phyloP scores from a whole-genome alignment of 1,140 invertebrate genomes.

The Bombus sibiricus region DNA sequence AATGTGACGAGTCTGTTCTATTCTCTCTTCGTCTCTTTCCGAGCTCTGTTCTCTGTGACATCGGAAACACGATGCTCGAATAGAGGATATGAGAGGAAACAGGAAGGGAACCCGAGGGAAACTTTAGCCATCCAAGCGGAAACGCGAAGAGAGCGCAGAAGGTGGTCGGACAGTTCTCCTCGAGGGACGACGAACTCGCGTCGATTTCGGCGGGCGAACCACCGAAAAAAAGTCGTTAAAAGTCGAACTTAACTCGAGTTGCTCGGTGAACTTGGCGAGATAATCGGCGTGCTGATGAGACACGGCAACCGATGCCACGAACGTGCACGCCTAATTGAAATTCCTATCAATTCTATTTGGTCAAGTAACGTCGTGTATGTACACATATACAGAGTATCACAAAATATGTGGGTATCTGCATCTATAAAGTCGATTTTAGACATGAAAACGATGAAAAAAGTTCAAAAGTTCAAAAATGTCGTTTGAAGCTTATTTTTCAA shows the following conservation, averaged over 20 bases:
- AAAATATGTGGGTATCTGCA: too few species aligned
- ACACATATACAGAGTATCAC: too few species aligned
- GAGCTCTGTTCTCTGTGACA: neutral
- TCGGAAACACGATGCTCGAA: slow-evolving; percentile 34
- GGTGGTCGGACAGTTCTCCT: neutral
- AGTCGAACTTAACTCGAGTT: slow-evolving; percentile 62
- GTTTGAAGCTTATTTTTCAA: too few species aligned
- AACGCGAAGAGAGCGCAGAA: slow-evolving; percentile 24
- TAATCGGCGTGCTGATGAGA: too few species aligned
- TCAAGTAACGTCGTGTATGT: too few species aligned
- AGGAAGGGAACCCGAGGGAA: slow-evolving; percentile 69
- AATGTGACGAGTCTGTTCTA: neutral
- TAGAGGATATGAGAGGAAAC: slow-evolving; percentile 49
- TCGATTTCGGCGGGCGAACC: slow-evolving; percentile 56
- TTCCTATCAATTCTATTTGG: too few species aligned
- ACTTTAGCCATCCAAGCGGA: slow-evolving; percentile 69
- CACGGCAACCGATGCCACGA: too few species aligned
- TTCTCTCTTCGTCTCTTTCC: neutral
- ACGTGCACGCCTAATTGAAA: too few species aligned
- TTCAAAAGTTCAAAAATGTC: too few species aligned
- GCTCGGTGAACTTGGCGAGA: slow-evolving; percentile 5
- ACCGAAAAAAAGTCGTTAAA: slow-evolving; percentile 53
- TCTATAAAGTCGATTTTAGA: too few species aligned
- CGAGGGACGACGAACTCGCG: slow-evolving; percentile 38
- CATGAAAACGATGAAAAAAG: too few species aligned